These are phyloP conservation scores for Tychaedon coryphoeus DNA, from an alignment of 2,113 vertebrate genomes.

Conservation along the genomic window DNA sequence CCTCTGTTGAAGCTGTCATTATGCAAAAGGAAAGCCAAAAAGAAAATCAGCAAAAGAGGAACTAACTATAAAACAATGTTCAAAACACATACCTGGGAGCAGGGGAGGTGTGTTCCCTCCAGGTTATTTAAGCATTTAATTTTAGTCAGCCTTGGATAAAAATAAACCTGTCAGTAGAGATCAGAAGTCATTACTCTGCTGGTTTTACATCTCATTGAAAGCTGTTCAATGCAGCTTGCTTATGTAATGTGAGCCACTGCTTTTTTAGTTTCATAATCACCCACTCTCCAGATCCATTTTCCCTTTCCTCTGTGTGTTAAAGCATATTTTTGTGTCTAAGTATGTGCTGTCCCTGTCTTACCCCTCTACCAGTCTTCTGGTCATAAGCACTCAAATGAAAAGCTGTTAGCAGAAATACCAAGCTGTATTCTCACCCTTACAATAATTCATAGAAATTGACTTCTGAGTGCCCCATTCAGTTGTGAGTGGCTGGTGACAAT, in stretches of 20 bases:
- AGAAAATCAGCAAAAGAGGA: neutral
- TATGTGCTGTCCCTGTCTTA: neutral
- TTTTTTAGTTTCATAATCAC: neutral
- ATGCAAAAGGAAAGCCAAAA: neutral
- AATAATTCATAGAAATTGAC: neutral
- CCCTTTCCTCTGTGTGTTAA: neutral
- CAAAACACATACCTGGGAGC: neutral
- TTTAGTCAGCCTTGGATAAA: slow-evolving; percentile 16
- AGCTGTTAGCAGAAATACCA: neutral
- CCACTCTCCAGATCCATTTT: neutral
- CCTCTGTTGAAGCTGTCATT: neutral
- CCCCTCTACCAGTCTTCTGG: neutral
- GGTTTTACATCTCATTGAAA: neutral
- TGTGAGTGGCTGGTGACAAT: neutral
- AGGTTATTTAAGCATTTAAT: slow-evolving; percentile 15
- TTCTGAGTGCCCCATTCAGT: neutral
- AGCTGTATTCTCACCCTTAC: neutral
- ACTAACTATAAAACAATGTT: neutral
- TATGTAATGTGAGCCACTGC: neutral
- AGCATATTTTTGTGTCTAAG: neutral
- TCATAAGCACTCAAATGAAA: neutral
- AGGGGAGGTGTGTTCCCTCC: neutral
- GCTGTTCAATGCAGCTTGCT: neutral
- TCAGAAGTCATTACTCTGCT: slow-evolving; percentile 6
- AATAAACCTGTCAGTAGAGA: neutral